Base-by-base conservation (phyloP, 2,888 invertebrate species). In the Rhopalosiphum nymphaeae region DNA sequence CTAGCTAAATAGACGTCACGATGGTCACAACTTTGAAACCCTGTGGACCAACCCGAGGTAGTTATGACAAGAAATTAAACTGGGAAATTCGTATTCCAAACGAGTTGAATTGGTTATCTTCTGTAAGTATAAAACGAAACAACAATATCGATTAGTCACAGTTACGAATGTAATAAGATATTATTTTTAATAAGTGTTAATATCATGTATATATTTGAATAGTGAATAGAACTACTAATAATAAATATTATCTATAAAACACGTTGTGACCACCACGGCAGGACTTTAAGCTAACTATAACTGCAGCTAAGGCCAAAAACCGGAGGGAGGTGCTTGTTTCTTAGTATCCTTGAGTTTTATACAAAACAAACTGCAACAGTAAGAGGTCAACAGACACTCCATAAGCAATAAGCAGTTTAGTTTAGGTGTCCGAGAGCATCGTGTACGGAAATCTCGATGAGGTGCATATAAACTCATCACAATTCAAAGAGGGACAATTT, bases 381-480 rank as follows among this genome's bases (percentile, higher is more conserved):
- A 93, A 89, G 93, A 93, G 93, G 93, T 93, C 93, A 93, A 93
- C 93, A 93, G 56, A 93, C 89, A 89, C 84, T 57, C 49, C 16
- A 36, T 36, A 90, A 84, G 46, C 84, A 46, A 85, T 90, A 49
- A 44, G 67, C 86, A 57, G 93, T 94, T 87, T 67, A 53, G 94
- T 91, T 67, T 61, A 89, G 86, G 86, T 67, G 49, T 90, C 42
- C 57, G 61, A 36, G 86, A 91, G 26, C 26, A 84, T 85, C 85
- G 86, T 85, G 61, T 61, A 36, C 49, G 42, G 29, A 94, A 61
- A 90, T 89, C 16, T 90, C 56, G 36, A 93, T 49, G 86, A 67
- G 61, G n/a, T 88, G 84, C 53, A 29, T 36, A 91, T 29, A 29
- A 42, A 53, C 46, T 78, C 36, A 36, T 88, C 9, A 21, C 2